Evolutionary conservation across 2,797 vertebrate genomes (phyloP), one percentile per base, ranked within the genome.

Genomic region (Yasuhikotakia modesta): DNA sequence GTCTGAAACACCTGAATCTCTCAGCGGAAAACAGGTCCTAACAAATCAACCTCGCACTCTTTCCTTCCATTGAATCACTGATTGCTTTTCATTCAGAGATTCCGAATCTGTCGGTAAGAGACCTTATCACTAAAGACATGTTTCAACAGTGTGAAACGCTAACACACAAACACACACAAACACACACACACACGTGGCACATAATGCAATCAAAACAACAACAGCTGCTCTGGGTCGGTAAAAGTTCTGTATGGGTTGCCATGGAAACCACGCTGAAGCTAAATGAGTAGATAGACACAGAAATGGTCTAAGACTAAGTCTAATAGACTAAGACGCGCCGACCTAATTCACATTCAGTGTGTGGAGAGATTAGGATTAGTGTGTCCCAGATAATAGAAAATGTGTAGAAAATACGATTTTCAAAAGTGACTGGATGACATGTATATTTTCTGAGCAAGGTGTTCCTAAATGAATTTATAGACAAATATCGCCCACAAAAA

Each of bases 21-120:
- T 27, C 3, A 13, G 57, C 48, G 24, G 30, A 64, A 22, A 53
- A 21, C 76, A 70, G 76, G 76, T 64, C 50, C 57, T 43, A 78
- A 78, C 67, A 63, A 27, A 70, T 70, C 14, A 65, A 39, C 22
- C 21, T 24, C 64, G 58, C 3, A 52, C 58, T 64, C 24, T 78
- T 78, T 70, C 68, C 64, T 48, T 81, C 73, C 76, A 73, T 53
- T 81, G 76, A 84, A 58, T 76, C 68, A 64, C 27, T 84, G 83
- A 84, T 82, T 82, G 63, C 58, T 73, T 30, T 21, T 77, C 69
- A 83, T 83, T 83, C 82, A 83, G 57, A 77, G 46, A 21, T 50
- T 70, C 53, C 1, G 53, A 60, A 16, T 60, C 45, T 65, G 76
- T 72, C 35, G 64, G 46, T 63, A 63, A 55, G 67, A 82, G 55